Conservation (phyloP, 2,113 vertebrate genomes). For the Petrocephalus zakoni region DNA sequence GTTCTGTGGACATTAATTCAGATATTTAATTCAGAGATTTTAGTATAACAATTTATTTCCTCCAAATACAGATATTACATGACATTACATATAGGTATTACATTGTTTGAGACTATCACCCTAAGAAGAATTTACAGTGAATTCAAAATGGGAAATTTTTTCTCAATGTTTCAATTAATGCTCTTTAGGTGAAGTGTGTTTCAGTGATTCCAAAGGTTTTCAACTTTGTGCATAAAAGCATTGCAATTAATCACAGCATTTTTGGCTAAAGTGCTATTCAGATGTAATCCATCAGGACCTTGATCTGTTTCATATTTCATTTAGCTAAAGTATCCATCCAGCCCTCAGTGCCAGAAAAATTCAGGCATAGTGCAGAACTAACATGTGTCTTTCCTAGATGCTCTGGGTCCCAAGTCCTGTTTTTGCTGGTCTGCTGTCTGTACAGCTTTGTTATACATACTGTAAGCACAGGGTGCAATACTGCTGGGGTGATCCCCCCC, state of each 20-base stretch:
- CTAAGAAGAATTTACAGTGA: neutral
- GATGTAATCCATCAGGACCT: neutral
- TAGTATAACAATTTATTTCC: neutral
- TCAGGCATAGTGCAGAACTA: neutral
- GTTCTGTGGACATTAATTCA: neutral
- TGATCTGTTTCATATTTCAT: neutral
- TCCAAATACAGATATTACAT: neutral
- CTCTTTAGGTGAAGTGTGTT: neutral
- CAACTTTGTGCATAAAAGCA: neutral
- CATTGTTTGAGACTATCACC: neutral
- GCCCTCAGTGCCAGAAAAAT: neutral
- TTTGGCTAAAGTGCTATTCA: neutral
- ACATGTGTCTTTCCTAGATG: neutral
- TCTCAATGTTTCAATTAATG: neutral
- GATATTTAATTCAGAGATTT: neutral
- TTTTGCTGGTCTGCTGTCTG: neutral
- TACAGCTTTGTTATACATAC: neutral
- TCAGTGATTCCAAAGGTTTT: neutral
- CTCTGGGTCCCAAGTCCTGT: neutral
- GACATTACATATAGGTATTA: neutral
- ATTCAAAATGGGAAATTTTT: neutral
- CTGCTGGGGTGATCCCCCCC: too few relatives aligned
- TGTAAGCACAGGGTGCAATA: neutral
- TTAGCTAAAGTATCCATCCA: neutral
- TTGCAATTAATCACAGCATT: neutral